phyloP scores from a whole-genome alignment of 2,888 invertebrate species.

The Platycheirus rosarum region DNA sequence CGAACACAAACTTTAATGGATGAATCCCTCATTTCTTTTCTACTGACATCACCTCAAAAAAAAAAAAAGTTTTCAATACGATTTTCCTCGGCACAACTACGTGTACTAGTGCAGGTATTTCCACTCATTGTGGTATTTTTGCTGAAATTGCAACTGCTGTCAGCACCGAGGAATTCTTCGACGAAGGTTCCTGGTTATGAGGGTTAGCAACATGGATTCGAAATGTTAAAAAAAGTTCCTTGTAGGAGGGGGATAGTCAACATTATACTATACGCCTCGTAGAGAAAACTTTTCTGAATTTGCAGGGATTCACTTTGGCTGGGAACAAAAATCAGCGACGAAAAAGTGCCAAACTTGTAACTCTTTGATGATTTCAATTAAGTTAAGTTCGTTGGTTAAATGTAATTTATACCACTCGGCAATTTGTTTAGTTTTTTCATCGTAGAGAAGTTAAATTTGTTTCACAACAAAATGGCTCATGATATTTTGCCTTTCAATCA shows the following conservation, averaged over 20 bases:
- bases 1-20: slow-evolving; percentile 47
- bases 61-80: slow-evolving; percentile 39
- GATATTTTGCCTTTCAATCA: too few relatives aligned
- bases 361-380: slow-evolving; percentile 63
- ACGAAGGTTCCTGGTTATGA: too few relatives aligned
- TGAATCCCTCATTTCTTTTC: not conserved
- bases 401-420: slow-evolving; percentile 44
- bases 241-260: too few relatives aligned
- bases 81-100: slow-evolving; percentile 7
- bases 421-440: too few relatives aligned
- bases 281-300: too few relatives aligned
- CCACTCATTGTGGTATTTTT: slow-evolving; percentile 30
- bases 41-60: not conserved
- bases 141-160: slow-evolving; percentile 51
- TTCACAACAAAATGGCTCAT: too few relatives aligned
- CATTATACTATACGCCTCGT: too few relatives aligned
- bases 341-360: slow-evolving; percentile 44
- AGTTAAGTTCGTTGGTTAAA: slow-evolving; percentile 57
- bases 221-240: slow-evolving; percentile 39
- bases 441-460: too few relatives aligned
- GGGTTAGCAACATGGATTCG: too few relatives aligned
- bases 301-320: too few relatives aligned
- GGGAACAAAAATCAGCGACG: slow-evolving; percentile 11
- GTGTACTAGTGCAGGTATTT: slow-evolving; percentile 8
- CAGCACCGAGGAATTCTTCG: slow-evolving; percentile 2